Evolutionary conservation across 2,888 invertebrate species (phyloP).

Genomic region (Philaethria dido): DNA sequence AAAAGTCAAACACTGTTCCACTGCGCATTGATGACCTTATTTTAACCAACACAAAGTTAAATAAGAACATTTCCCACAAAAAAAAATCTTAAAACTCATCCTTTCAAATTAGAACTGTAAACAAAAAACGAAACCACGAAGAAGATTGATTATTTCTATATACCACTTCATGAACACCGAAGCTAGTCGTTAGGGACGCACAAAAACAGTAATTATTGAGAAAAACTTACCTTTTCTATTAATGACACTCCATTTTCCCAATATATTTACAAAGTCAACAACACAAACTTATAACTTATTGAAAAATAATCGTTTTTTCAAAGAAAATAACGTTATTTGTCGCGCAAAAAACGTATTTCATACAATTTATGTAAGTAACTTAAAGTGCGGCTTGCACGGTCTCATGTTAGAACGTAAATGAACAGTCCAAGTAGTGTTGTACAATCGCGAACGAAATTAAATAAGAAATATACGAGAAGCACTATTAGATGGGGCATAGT

Average conservation of each 20-base stretch:
- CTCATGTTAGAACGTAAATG: constrained; percentile 75
- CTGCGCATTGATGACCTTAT: too few species aligned
- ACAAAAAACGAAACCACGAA: constrained; percentile 14
- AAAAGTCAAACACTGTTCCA: too few species aligned
- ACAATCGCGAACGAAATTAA: constrained; percentile 70
- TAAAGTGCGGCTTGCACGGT: constrained; percentile 60
- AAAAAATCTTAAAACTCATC: constrained; percentile 16
- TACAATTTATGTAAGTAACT: constrained; percentile 50
- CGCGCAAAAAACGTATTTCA: constrained; percentile 51
- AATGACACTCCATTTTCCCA: constrained; percentile 72
- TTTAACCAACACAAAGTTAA: background rate
- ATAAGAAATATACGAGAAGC: constrained; percentile 61
- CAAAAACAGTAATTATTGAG: constrained; percentile 37
- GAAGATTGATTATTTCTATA: constrained; percentile 37
- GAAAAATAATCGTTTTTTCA: too few species aligned
- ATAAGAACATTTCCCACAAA: background rate
- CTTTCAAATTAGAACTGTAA: constrained; percentile 23
- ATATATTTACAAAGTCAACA: constrained; percentile 52
- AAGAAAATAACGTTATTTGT: constrained; percentile 47
- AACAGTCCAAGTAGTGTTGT: constrained; percentile 63
- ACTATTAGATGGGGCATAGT: constrained; percentile 58
- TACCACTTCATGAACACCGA: constrained; percentile 30
- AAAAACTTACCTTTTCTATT: constrained; percentile 64
- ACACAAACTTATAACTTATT: constrained; percentile 49
- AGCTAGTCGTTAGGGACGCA: constrained; percentile 29